A percentile compares a stretch with the other conserved stretches of the same genome.
Conservation (phyloP, 1,140 invertebrate genomes). For the Drosophila tropicalis region DNA sequence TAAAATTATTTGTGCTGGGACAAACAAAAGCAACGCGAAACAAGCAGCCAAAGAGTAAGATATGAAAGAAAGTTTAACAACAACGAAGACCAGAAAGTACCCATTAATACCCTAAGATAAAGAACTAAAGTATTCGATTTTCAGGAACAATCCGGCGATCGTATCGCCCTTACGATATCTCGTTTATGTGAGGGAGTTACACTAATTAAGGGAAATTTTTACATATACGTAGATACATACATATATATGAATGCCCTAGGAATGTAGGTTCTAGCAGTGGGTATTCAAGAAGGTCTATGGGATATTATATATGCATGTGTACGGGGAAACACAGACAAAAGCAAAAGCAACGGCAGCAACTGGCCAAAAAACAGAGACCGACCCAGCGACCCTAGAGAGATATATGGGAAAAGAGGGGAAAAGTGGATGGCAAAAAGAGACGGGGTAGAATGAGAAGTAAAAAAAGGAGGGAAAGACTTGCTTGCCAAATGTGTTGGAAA, state of each 20-base stretch:
- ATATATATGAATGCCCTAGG: not conserved
- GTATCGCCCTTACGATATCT: too few species aligned
- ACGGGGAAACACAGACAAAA: slow-evolving; percentile 2
- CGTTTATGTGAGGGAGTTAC: too few species aligned
- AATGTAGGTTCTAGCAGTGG: not conserved
- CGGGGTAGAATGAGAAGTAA: not conserved
- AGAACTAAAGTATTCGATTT: too few species aligned
- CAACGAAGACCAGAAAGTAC: not conserved
- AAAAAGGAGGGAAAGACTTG: slow-evolving; percentile 22
- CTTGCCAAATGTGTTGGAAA: slow-evolving; percentile 78
- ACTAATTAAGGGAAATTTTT: too few species aligned
- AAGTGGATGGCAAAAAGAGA: too few species aligned
- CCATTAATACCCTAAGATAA: not conserved
- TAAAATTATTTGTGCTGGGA: slow-evolving; percentile 78
- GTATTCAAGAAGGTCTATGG: not conserved
- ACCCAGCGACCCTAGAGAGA: slow-evolving; percentile 9
- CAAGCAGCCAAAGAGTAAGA: slow-evolving; percentile 31
- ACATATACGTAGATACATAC: too few species aligned
- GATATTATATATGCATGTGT: slow-evolving; percentile 16
- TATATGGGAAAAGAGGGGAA: too few species aligned
- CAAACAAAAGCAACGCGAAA: slow-evolving; percentile 47
- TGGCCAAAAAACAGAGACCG: slow-evolving; percentile 66
- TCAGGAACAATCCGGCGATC: too few species aligned
- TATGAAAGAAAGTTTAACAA: not conserved
- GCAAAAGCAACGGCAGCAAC: slow-evolving; percentile 28